phyloP scores from a whole-genome alignment of 2,113 vertebrate species.

The Rhegmatorhina hoffmannsi region DNA sequence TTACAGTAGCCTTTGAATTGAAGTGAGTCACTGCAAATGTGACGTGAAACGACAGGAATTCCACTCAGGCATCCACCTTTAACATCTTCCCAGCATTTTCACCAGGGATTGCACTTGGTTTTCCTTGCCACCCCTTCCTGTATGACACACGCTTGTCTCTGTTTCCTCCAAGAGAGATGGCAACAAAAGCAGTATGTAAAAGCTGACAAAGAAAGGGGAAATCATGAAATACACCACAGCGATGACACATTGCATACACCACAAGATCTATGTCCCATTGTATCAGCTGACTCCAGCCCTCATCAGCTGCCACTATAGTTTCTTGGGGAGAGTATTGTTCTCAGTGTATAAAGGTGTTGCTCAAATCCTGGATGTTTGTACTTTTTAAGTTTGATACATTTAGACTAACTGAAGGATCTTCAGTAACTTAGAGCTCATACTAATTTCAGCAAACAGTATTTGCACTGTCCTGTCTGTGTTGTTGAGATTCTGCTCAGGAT shows the following conservation, averaged over 20 bases:
- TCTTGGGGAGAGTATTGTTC: neutral
- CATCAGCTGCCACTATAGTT: neutral
- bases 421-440: neutral
- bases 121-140: neutral
- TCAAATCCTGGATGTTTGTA: neutral
- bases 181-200: neutral
- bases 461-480: neutral
- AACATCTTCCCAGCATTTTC: neutral
- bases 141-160: neutral
- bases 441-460: neutral
- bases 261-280: rapidly evolving
- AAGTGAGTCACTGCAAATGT: neutral
- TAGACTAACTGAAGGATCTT: neutral
- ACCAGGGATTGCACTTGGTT: neutral
- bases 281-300: neutral
- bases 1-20: neutral
- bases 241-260: neutral
- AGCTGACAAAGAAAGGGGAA: neutral
- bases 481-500: neutral
- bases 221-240: rapidly evolving
- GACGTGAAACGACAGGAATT: neutral
- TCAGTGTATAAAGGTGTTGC: neutral
- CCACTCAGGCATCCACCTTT: neutral
- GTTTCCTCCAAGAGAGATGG: neutral
- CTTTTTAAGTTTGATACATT: neutral